Conservation (phyloP, 2,113 vertebrate genomes). For the Dermatemys mawii region DNA sequence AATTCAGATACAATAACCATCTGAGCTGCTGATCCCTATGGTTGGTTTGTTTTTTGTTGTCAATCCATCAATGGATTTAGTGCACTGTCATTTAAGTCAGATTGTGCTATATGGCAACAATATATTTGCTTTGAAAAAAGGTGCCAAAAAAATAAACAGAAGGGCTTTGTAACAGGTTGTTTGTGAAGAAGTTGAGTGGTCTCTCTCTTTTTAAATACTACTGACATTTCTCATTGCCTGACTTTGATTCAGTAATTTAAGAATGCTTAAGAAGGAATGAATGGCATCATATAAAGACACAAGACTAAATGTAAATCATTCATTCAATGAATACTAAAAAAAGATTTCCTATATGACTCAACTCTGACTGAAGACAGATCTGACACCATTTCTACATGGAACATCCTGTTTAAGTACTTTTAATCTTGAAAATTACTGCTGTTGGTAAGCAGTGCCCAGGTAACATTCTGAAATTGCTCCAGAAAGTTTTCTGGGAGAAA, state of each 20-base stretch:
- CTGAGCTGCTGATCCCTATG: neutral
- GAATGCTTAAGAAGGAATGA: neutral
- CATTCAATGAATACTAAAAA: neutral
- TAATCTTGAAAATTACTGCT: neutral
- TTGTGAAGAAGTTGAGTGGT: neutral
- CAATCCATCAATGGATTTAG: neutral
- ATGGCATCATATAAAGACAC: neutral
- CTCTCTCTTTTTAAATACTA: neutral
- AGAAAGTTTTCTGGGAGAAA: neutral
- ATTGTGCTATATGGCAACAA: neutral
- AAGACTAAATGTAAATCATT: neutral
- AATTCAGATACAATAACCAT: neutral
- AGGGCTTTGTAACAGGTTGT: neutral
- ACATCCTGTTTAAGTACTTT: neutral
- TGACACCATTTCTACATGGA: slow-evolving; percentile 25
- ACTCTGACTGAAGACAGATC: neutral
- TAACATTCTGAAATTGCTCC: neutral
- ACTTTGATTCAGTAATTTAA: neutral
- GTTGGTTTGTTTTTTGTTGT: neutral
- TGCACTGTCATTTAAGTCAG: neutral
- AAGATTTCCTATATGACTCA: neutral
- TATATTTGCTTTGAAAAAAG: neutral
- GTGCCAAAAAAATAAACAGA: neutral
- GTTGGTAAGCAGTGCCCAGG: neutral
- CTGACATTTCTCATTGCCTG: neutral